A percentile compares a stretch with the other conserved stretches of the same genome.
Evolutionary conservation across 2,888 invertebrate genomes (phyloP).

Genomic region (Microchrysa polita): DNA sequence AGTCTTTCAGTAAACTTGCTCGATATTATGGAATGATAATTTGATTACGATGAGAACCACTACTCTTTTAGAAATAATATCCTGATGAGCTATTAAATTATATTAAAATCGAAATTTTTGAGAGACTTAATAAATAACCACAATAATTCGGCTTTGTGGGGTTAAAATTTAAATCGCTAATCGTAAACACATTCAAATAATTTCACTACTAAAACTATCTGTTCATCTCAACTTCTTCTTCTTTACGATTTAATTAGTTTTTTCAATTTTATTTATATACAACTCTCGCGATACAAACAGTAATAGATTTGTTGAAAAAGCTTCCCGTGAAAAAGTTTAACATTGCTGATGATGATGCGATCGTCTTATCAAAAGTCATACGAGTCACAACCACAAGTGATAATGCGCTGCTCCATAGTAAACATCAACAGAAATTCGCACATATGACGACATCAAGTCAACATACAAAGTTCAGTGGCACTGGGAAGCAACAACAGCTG

Average conservation of each 20-base stretch:
- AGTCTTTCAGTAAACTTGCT: too few relatives aligned
- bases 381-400: constrained; percentile 21
- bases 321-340: constrained; percentile 1
- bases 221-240: background rate
- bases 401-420: background rate
- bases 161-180: too few relatives aligned
- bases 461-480: constrained; percentile 29
- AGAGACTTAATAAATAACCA: too few relatives aligned
- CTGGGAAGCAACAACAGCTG: constrained; percentile 5
- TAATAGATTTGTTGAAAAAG: constrained; percentile 22
- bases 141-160: too few relatives aligned
- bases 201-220: too few relatives aligned
- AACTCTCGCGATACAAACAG: background rate
- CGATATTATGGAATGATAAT: too few relatives aligned
- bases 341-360: too few relatives aligned
- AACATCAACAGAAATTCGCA: background rate
- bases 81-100: too few relatives aligned
- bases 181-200: too few relatives aligned
- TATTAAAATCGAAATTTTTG: too few relatives aligned
- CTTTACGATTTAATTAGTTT: background rate
- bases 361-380: constrained; percentile 18
- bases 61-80: too few relatives aligned
- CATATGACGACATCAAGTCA: constrained; percentile 17
- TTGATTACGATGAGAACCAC: too few relatives aligned
- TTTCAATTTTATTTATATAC: background rate